Evolutionary conservation across 1,140 invertebrate genomes (phyloP), one percentile per base, ranked within the genome.

Genomic region (Trichonephila inaurata): DNA sequence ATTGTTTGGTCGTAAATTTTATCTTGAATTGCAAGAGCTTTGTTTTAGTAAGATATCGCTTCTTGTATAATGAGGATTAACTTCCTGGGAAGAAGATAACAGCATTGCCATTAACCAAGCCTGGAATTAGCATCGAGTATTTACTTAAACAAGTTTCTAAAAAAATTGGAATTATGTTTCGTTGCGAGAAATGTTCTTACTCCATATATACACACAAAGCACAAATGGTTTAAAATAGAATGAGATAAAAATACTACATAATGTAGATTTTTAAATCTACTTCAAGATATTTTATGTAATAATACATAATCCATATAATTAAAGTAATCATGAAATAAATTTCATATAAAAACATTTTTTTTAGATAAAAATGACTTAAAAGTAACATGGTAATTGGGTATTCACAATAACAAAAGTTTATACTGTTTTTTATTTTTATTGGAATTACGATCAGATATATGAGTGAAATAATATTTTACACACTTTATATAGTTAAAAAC

Each of bases 41-140:
- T 77, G 69, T 77, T 77, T 77, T 77, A 77, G 69, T 28, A 77
- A 77, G 69, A 77, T 40, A 77, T 77, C 24, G 28, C 2, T 77
- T 77, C 69, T 28, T 33, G 69, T 33, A 77, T 77, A 77, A 77
- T 77, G 69, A 77, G 69, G 69, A 77, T 77, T 77, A 77, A 77
- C 69, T 77, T 77, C 28, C 28, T 28, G 28, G 69, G 16, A 33
- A 77, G 28, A 77, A 77, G 28, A 77, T 77, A 33, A 40, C 28
- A 28, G 69, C 18, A 72, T 14, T n/a, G 69, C 24, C 69, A 28
- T 72, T 72, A 33, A 72, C 8, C 28, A 77, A 28, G 69, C 69
- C 28, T 33, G 24, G 69, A 77, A 40, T 77, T 77, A 77, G 28
- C 69, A 77, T 33, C 12, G 28, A 77, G 69, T 77, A 33, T 77